Percentiles rank a stretch among this genome's conserved stretches.
Evolutionary conservation across 1,140 invertebrate genomes (phyloP).

Genomic region (Dinothrombium tinctorium): DNA sequence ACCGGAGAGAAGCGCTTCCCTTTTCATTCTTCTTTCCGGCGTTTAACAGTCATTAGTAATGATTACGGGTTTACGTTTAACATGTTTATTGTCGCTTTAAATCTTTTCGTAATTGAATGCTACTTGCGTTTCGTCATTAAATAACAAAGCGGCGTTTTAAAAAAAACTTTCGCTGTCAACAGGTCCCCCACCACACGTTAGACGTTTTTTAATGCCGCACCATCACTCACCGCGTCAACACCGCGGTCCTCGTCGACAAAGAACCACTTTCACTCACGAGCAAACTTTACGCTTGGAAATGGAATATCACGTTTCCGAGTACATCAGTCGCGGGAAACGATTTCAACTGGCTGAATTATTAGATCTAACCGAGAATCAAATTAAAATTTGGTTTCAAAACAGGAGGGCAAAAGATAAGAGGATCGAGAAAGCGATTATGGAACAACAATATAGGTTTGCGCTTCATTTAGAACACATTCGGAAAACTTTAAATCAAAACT

Average conservation of each 20-base stretch:
- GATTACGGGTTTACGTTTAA: too few relatives aligned
- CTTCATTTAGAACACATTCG: neutral
- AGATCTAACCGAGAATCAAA: constrained; percentile 61
- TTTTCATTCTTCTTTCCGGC: too few relatives aligned
- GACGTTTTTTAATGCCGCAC: too few relatives aligned
- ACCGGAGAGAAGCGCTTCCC: too few relatives aligned
- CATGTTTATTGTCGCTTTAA: too few relatives aligned
- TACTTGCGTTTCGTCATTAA: too few relatives aligned
- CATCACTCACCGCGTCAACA: too few relatives aligned
- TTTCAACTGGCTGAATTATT: constrained; percentile 63
- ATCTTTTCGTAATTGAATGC: too few relatives aligned
- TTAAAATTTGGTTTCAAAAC: constrained; percentile 95
- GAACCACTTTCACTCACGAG: constrained; percentile 80
- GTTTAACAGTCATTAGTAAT: too few relatives aligned
- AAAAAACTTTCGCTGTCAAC: too few relatives aligned
- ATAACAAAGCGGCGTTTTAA: too few relatives aligned
- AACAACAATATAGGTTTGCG: constrained; percentile 69
- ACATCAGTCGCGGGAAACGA: constrained; percentile 48
- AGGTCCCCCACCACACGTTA: too few relatives aligned
- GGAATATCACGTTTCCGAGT: constrained; percentile 50
- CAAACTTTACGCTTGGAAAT: constrained; percentile 71
- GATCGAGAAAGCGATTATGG: constrained; percentile 78
- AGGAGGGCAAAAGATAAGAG: constrained; percentile 79
- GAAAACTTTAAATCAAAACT: neutral
- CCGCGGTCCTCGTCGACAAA: constrained; percentile 37